Conservation (phyloP, 2,797 vertebrate species). For the Enteromius viviparus region DNA sequence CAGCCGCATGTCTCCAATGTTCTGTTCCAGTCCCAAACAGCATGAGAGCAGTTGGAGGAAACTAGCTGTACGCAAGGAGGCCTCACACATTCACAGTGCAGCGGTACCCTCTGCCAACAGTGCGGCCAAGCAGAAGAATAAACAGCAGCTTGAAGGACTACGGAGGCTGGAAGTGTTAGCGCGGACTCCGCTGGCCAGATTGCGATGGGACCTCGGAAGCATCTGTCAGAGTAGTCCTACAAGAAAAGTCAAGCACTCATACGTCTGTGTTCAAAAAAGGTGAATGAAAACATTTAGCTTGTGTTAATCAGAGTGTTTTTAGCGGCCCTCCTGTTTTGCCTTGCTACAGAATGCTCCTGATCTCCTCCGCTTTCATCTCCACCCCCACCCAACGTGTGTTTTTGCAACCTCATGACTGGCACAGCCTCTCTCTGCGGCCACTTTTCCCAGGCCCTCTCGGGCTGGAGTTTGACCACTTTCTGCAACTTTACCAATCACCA, state of each 20-base stretch:
- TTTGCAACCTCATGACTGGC: constrained; percentile 60
- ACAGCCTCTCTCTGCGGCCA: constrained; percentile 59
- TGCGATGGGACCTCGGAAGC: constrained; percentile 19
- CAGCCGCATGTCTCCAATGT: constrained; percentile 38
- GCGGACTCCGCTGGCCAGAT: constrained; percentile 16
- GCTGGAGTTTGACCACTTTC: constrained; percentile 53
- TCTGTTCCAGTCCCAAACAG: constrained; percentile 38
- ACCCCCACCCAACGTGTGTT: constrained; percentile 50
- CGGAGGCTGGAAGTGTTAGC: constrained; percentile 27
- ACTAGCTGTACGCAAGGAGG: constrained; percentile 12
- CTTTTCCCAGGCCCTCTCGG: constrained; percentile 63
- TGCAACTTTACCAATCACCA: constrained; percentile 43
- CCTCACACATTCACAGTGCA: constrained; percentile 37
- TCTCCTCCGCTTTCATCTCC: constrained; percentile 52
- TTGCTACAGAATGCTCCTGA: constrained; percentile 55
- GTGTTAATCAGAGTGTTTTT: constrained; percentile 55
- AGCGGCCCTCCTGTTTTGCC: constrained; percentile 23
- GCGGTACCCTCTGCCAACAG: constrained; percentile 34
- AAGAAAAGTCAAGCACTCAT: neutral
- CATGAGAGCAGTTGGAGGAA: constrained; percentile 25
- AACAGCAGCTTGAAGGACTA: constrained; percentile 17
- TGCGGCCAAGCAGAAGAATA: constrained; percentile 42
- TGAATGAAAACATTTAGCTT: constrained; percentile 13
- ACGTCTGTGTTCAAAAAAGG: neutral
- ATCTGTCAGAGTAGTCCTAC: neutral